These are phyloP conservation scores for Marmota flaviventris DNA, from an alignment of 2,113 vertebrate genomes.

Conservation along the genomic window DNA sequence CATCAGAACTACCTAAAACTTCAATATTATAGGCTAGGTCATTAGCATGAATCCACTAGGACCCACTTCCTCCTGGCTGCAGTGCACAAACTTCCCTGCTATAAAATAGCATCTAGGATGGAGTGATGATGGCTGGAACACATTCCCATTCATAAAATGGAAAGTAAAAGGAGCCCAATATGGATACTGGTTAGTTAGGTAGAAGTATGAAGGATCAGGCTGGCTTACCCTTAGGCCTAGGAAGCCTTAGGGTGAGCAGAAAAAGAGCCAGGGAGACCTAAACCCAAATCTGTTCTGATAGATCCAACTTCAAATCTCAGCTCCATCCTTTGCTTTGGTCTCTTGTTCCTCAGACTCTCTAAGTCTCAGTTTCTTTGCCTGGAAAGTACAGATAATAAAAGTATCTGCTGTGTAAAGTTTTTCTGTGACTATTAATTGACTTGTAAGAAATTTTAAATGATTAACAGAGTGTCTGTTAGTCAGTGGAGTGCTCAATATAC, in stretches of 20 bases:
- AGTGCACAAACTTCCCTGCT: background rate
- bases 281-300: background rate
- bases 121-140: background rate
- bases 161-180: background rate
- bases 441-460: background rate
- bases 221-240: background rate
- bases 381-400: constrained; percentile 16
- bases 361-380: background rate
- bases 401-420: background rate
- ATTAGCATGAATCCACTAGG: background rate
- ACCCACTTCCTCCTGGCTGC: background rate
- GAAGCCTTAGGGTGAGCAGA: background rate
- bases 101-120: background rate
- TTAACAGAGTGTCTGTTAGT: background rate
- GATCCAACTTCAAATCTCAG: background rate
- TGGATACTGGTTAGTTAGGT: background rate
- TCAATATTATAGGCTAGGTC: background rate
- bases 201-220: background rate
- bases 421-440: background rate
- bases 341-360: background rate
- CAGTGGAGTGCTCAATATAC: background rate
- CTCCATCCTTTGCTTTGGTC: background rate
- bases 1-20: background rate
- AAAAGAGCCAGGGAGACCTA: background rate
- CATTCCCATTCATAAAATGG: background rate